Evolutionary conservation across 2,888 invertebrate species (phyloP).

Genomic region (Acrocyrtus sp.): DNA sequence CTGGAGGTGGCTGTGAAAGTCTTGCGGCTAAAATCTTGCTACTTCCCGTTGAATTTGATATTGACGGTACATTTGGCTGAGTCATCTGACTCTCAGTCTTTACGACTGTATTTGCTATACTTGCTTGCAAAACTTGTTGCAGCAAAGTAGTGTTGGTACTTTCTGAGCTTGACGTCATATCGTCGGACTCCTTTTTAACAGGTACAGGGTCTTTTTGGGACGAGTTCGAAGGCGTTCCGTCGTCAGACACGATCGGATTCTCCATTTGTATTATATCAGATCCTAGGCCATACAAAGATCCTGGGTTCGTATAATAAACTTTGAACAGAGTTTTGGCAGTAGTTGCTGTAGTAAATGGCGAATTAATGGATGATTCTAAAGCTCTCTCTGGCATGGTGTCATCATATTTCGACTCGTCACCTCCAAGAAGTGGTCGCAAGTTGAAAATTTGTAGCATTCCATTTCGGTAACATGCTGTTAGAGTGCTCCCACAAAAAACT

Average conservation of each 20-base stretch:
- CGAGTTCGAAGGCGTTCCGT: too few relatives aligned
- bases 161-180: too few relatives aligned
- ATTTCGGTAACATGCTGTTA: slow-evolving; percentile 77
- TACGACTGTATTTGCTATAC: not conserved
- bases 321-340: slow-evolving; percentile 43
- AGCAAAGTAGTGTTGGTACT: not conserved
- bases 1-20: slow-evolving; percentile 19
- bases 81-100: not conserved
- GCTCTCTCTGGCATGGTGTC: too few relatives aligned
- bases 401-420: slow-evolving; percentile 7
- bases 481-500: slow-evolving; percentile 68
- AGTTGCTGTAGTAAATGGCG: slow-evolving; percentile 30
- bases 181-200: too few relatives aligned
- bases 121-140: slow-evolving; percentile 19
- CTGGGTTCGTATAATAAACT: slow-evolving; percentile 48
- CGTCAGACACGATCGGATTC: too few relatives aligned
- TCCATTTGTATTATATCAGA: slow-evolving; percentile 45
- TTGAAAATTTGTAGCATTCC: slow-evolving; percentile 77
- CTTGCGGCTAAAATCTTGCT: slow-evolving; percentile 25
- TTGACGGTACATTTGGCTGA: not conserved
- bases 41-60: not conserved
- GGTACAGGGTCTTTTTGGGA: too few relatives aligned
- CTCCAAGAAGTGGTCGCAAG: slow-evolving; percentile 61
- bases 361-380: not conserved
- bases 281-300: slow-evolving; percentile 50